A percentile compares a stretch with the other conserved stretches of the same genome.
Evolutionary conservation across 2,888 invertebrate genomes (phyloP).

Genomic region (Agonopterix subpropinquella): DNA sequence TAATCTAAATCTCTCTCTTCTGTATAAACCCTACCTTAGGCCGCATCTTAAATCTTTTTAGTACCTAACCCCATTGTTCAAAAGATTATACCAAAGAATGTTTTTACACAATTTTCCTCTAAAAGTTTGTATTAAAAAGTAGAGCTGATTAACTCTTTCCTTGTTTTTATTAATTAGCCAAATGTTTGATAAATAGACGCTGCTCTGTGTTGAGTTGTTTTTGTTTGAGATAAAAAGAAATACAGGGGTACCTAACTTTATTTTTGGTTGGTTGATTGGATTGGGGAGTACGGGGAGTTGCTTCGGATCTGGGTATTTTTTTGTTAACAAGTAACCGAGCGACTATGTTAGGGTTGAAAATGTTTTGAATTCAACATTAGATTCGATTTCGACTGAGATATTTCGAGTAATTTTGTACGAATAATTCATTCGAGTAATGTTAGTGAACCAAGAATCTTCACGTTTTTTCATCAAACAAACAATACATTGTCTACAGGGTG

Average conservation of each 20-base stretch:
- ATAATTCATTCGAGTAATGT: no score
- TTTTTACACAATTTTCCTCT: slow-evolving; percentile 2
- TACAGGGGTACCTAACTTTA: neutral
- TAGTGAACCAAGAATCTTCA: no score
- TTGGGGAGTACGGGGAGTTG: neutral
- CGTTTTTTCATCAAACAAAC: no score
- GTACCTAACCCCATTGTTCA: slow-evolving; percentile 6
- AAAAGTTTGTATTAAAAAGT: slow-evolving; percentile 15
- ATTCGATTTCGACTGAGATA: no score
- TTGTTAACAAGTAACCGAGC: no score
- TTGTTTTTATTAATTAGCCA: slow-evolving; percentile 15
- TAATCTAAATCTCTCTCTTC: no score
- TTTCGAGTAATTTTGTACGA: no score
- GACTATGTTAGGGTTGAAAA: no score
- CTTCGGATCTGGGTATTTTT: neutral
- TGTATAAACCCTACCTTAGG: no score
- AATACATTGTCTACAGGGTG: no score
- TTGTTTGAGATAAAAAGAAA: slow-evolving; percentile 3
- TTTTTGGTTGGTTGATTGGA: neutral
- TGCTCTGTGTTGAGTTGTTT: slow-evolving; percentile 1
- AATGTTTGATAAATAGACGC: neutral
- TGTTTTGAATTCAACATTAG: no score
- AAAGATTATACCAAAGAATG: slow-evolving; percentile 7
- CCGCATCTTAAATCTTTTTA: slow-evolving; percentile 29
- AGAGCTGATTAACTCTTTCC: slow-evolving; percentile 23